Conservation (phyloP, 1,140 invertebrate species). For the Euschistus heros region DNA sequence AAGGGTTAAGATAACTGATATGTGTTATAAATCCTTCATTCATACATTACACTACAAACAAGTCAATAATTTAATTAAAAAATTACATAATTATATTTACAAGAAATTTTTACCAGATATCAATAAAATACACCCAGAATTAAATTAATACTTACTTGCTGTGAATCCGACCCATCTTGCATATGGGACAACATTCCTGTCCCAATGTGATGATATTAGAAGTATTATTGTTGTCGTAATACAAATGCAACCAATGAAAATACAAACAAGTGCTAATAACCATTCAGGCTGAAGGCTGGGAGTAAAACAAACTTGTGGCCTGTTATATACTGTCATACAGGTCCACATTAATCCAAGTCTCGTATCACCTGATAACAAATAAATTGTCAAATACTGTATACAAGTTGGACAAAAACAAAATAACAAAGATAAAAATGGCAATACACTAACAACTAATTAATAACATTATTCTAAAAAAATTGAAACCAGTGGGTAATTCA, state of each 20-base stretch:
- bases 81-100: too few species aligned
- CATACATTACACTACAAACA: too few species aligned
- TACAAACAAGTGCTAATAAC: conserved; percentile 79
- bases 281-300: conserved; percentile 81
- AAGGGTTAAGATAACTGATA: too few species aligned
- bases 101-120: too few species aligned
- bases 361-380: conserved; percentile 54
- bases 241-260: conserved; percentile 84
- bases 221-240: conserved; percentile 85
- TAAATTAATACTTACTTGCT: conserved; percentile 57
- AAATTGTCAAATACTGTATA: too few species aligned
- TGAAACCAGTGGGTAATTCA: too few species aligned
- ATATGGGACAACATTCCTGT: conserved; percentile 79
- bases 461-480: too few species aligned
- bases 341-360: conserved; percentile 85
- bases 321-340: conserved; percentile 83
- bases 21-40: too few species aligned
- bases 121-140: neutral
- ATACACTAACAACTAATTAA: too few species aligned
- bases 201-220: conserved; percentile 79
- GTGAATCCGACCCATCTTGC: conserved; percentile 92
- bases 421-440: too few species aligned
- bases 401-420: too few species aligned
- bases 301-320: conserved; percentile 76
- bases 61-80: too few species aligned